phyloP scores from a whole-genome alignment of 2,113 vertebrate species.

The Cygnus buccinator region DNA sequence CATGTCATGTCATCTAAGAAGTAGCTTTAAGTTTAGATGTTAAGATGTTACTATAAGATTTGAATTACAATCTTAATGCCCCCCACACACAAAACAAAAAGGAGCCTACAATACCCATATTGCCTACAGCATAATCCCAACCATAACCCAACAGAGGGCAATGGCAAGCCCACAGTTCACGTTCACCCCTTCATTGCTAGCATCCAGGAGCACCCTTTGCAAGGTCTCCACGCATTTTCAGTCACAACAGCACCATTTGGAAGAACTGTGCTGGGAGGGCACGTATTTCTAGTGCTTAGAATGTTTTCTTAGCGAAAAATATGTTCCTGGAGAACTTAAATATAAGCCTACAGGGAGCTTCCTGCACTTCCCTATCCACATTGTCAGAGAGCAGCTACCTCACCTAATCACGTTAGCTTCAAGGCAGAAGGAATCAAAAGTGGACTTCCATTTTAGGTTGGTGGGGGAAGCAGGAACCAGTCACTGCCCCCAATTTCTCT shows the following conservation, averaged over 20 bases:
- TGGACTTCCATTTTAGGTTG: not conserved
- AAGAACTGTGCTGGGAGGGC: not conserved
- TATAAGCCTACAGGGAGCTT: not conserved
- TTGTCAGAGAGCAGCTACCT: not conserved
- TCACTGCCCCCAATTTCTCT: not conserved
- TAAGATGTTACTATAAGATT: not conserved
- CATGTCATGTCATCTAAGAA: not conserved
- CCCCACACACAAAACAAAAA: not conserved
- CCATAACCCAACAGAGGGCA: rapidly evolving
- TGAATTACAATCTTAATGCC: not conserved
- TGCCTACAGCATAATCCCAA: not conserved
- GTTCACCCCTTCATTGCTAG: not conserved
- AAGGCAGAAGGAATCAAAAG: rapidly evolving
- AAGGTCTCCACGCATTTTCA: not conserved
- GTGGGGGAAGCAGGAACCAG: not conserved
- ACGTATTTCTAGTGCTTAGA: not conserved
- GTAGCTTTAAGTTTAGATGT: not conserved
- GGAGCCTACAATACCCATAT: rapidly evolving
- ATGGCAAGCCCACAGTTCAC: not conserved
- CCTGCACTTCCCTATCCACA: rapidly evolving
- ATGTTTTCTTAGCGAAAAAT: not conserved
- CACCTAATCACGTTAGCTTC: not conserved
- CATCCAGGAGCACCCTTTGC: not conserved
- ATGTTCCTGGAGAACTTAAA: not conserved
- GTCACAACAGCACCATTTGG: rapidly evolving